These are phyloP conservation scores for Botia kubotai DNA, from an alignment of 2,797 vertebrate species.

Conservation along the genomic window DNA sequence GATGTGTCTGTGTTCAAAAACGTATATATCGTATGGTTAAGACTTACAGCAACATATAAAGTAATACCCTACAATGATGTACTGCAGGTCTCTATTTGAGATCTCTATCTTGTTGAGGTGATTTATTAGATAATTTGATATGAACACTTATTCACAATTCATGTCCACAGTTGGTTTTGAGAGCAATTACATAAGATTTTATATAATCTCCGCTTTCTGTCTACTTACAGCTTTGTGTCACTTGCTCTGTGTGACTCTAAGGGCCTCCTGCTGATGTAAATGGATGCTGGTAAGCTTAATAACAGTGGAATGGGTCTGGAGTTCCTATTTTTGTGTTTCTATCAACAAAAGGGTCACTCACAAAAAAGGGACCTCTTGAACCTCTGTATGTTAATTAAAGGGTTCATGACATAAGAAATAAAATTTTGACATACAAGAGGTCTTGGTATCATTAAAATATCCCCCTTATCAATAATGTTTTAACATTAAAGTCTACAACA, in stretches of 20 bases:
- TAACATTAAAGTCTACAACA: too few relatives aligned
- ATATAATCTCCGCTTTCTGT: neutral
- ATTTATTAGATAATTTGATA: neutral
- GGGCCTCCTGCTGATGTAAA: slow-evolving; percentile 19
- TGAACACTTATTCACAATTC: neutral
- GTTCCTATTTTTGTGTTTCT: slow-evolving; percentile 36
- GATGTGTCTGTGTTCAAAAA: too few relatives aligned
- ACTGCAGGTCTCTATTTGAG: neutral
- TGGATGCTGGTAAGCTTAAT: slow-evolving; percentile 18
- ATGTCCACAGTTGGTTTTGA: neutral
- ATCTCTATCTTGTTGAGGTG: neutral
- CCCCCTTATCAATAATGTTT: too few relatives aligned
- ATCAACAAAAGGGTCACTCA: slow-evolving; percentile 44
- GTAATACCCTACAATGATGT: too few relatives aligned
- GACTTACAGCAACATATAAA: too few relatives aligned
- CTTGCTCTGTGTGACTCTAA: neutral
- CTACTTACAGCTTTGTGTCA: neutral
- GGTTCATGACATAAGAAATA: too few relatives aligned
- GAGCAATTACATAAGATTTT: neutral
- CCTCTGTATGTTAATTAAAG: slow-evolving; percentile 39
- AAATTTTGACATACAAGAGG: too few relatives aligned
- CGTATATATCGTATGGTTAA: too few relatives aligned
- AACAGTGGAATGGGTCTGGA: neutral
- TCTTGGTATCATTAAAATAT: too few relatives aligned
- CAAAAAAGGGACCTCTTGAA: neutral